phyloP scores from a whole-genome alignment of 2,888 invertebrate genomes.

The Ochropleura plecta region DNA sequence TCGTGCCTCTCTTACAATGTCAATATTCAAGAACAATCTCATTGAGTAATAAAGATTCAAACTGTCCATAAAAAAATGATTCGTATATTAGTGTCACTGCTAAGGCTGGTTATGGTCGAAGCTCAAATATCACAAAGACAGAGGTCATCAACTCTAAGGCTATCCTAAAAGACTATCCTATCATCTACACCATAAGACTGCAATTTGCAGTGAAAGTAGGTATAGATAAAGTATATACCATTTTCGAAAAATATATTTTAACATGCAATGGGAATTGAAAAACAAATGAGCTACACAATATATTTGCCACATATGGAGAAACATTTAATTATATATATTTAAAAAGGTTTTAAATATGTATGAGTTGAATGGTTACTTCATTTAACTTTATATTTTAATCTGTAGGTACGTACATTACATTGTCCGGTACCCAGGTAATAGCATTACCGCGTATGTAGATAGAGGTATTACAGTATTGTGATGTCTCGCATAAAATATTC shows the following conservation, averaged over 20 bases:
- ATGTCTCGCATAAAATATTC: conserved; percentile 78
- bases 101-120: neutral
- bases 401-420: conserved; percentile 45
- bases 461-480: conserved; percentile 67
- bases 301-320: neutral
- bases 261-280: neutral
- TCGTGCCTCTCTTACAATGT: neutral
- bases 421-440: conserved; percentile 50
- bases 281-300: neutral
- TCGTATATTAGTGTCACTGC: neutral
- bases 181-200: neutral
- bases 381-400: conserved; percentile 29
- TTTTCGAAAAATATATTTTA: neutral
- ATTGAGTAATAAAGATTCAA: neutral
- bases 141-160: neutral
- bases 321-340: conserved; percentile 2
- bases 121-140: no score
- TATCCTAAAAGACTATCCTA: neutral
- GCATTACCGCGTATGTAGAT: conserved; percentile 54
- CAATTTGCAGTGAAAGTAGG: conserved; percentile 14
- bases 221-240: no score
- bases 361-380: conserved; percentile 27
- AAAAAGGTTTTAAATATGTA: conserved; percentile 39
- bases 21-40: neutral
- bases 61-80: neutral